Base-by-base conservation (phyloP, 1,140 invertebrate species). In the Reticulitermes speratus region DNA sequence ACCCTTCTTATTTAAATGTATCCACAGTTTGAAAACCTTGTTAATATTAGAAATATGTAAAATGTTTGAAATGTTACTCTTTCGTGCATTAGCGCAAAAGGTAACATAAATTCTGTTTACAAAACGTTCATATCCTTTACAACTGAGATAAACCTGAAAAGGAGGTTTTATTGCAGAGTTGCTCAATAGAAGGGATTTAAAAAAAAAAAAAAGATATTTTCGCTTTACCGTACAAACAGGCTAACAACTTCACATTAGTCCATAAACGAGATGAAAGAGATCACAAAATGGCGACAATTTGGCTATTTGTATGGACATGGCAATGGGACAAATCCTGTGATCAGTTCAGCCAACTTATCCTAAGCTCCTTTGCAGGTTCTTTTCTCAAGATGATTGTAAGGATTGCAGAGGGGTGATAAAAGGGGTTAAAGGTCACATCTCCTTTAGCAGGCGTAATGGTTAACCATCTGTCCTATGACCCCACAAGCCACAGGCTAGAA, bases 381-480 rank as follows among this genome's bases (percentile, higher is more conserved):
- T 38, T 30, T 30, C 65, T 75, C 65, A n/a, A 75, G 65, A 75
- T 75, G 65, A 75, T 75, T 30, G 65, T 32, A 14, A 30, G 83
- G 82, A 44, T 32, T 82, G 32, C 21, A 38, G 44, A 21, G 82
- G 21, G 32, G 32, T 38, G 82, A 83, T 83, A 45, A 82, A 85
- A 45, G 52, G 21, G 84, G 44, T 45, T 75, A 30, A 30, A 83
- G 59, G 84, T 52, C 59, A n/a, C 45, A 55, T n/a, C 84, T 55
- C 52, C 52, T 55, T 55, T 55, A 55, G 52, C 52, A 16, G 1
- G 19, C 59, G 9, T 85, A 55, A 85, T 38, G 84, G 84, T 85
- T 85, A 85, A 85, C 84, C 84, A 85, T 85, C 84, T 85, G 84
- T 55, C 84, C 84, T 55, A 32, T 59, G 30, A 32, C 82, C 82